Evolutionary conservation across 2,113 vertebrate species (phyloP).

Genomic region (Pelusios castaneus): DNA sequence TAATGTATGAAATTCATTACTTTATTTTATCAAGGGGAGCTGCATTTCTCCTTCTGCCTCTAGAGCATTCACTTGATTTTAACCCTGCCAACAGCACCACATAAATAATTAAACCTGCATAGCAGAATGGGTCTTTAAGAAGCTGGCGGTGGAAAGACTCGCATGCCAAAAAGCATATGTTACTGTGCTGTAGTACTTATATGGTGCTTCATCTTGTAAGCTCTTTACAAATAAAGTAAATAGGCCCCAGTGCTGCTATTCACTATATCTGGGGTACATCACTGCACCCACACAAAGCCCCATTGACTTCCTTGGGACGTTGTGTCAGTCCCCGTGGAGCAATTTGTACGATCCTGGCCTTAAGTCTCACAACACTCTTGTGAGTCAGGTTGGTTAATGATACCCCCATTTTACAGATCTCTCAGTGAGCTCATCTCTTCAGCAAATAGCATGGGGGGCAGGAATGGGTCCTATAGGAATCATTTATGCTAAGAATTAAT

Average conservation of each 20-base stretch:
- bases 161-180: not conserved
- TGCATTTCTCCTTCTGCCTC: not conserved
- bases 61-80: not conserved
- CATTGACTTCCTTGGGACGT: not conserved
- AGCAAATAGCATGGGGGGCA: not conserved
- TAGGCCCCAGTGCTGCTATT: not conserved
- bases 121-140: not conserved
- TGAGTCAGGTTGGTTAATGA: not conserved
- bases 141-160: not conserved
- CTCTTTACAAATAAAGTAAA: not conserved
- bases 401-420: not conserved
- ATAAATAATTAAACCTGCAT: conserved; percentile 15
- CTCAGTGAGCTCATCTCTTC: not conserved
- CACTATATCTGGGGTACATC: too few species aligned
- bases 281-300: not conserved
- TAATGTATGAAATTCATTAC: conserved; percentile 20
- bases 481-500: not conserved
- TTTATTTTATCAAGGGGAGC: not conserved
- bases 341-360: not conserved
- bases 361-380: not conserved
- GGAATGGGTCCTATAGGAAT: accelerated
- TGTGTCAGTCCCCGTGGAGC: not conserved
- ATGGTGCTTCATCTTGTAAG: not conserved
- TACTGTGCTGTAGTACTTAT: not conserved
- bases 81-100: not conserved